Conservation (phyloP, 2,888 invertebrate genomes). For the Drosophila greeni region DNA sequence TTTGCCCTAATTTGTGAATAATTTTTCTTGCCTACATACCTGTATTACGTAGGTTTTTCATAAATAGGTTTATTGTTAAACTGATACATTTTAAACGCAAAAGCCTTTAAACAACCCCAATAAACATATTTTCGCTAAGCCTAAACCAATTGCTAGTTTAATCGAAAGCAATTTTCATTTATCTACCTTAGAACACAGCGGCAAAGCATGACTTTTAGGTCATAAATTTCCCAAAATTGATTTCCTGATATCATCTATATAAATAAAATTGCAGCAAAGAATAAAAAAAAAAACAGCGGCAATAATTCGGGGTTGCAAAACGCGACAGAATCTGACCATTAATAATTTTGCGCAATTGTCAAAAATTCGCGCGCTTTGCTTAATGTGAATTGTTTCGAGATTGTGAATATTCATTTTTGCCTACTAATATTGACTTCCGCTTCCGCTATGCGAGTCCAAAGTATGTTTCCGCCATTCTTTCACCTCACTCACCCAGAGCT, state of each 20-base stretch:
- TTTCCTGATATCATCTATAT: slow-evolving; percentile 58
- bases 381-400: slow-evolving; percentile 54
- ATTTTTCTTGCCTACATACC: no score
- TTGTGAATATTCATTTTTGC: slow-evolving; percentile 59
- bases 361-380: slow-evolving; percentile 42
- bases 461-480: slow-evolving; percentile 57
- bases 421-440: slow-evolving; percentile 72
- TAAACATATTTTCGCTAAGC: not conserved
- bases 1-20: not conserved
- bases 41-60: not conserved
- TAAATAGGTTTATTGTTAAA: no score
- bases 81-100: not conserved
- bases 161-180: slow-evolving; percentile 22
- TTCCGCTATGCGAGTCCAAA: slow-evolving; percentile 63
- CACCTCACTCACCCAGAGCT: slow-evolving; percentile 15
- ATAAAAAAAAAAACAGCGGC: slow-evolving; percentile 5
- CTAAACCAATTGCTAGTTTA: slow-evolving; percentile 15
- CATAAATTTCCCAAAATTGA: slow-evolving; percentile 59
- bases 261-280: slow-evolving; percentile 42
- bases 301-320: slow-evolving; percentile 21
- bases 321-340: slow-evolving; percentile 58
- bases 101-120: not conserved
- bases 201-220: slow-evolving; percentile 23
- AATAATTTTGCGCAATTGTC: slow-evolving; percentile 57
- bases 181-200: slow-evolving; percentile 26